Conservation (phyloP, 2,797 vertebrate species). For the Acanthurus tractus region DNA sequence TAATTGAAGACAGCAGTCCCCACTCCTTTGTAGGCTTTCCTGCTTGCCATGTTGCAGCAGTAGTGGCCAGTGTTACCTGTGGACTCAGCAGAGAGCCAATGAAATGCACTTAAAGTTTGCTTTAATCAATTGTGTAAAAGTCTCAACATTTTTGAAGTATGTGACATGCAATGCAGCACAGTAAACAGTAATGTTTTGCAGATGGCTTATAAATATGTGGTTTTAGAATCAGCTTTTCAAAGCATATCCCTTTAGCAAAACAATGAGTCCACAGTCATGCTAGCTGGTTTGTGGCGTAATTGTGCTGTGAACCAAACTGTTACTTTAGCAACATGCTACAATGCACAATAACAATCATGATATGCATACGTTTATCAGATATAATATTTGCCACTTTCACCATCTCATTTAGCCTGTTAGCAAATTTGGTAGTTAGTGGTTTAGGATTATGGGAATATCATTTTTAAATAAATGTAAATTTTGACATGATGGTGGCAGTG, state of each 20-base stretch:
- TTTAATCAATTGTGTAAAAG: not conserved
- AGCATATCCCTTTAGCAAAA: not conserved
- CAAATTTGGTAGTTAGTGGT: too few relatives aligned
- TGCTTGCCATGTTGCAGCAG: slow-evolving; percentile 45
- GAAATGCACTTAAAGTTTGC: not conserved
- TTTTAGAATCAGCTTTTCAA: not conserved
- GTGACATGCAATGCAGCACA: not conserved
- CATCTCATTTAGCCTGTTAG: not conserved
- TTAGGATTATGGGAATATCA: not conserved
- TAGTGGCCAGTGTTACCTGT: slow-evolving; percentile 15
- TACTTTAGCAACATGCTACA: not conserved
- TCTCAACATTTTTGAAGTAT: not conserved
- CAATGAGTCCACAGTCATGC: not conserved
- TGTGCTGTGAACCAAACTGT: not conserved
- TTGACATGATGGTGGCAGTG: not conserved
- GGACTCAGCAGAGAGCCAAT: slow-evolving; percentile 10
- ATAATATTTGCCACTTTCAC: too few relatives aligned
- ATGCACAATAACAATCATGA: not conserved
- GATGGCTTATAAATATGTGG: not conserved
- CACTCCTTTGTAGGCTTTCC: slow-evolving; percentile 57
- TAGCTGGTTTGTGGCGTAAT: not conserved
- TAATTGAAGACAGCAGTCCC: slow-evolving; percentile 81
- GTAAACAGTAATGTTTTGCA: slow-evolving; percentile 1
- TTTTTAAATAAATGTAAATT: not conserved
- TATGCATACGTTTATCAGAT: not conserved